phyloP scores from a whole-genome alignment of 2,797 vertebrate genomes.

The Sardinella longiceps region DNA sequence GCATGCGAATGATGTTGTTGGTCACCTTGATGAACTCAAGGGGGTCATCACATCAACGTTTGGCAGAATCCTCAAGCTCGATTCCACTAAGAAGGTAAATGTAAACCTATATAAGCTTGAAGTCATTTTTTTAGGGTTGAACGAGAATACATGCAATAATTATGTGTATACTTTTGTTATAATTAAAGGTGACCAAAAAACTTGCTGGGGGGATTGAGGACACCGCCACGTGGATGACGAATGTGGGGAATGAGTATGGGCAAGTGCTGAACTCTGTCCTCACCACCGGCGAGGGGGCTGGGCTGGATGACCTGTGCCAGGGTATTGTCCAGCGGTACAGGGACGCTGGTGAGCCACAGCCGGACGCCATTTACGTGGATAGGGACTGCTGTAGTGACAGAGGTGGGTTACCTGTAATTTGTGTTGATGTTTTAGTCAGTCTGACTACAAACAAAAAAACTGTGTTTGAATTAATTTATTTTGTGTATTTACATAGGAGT shows the following conservation, averaged over 20 bases:
- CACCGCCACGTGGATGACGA: background rate
- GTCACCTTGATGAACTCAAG: background rate
- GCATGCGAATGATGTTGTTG: background rate
- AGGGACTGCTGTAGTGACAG: slow-evolving; percentile 39
- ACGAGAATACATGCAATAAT: background rate
- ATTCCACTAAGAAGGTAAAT: slow-evolving; percentile 7
- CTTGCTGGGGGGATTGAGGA: background rate
- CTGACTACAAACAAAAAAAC: too few relatives aligned
- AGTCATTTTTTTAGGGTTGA: background rate
- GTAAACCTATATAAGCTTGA: background rate
- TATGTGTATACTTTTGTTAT: background rate
- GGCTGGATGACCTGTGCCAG: slow-evolving; percentile 40
- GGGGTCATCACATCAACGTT: background rate
- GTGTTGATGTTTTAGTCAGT: background rate
- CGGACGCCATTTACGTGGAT: slow-evolving; percentile 44
- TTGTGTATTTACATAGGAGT: background rate
- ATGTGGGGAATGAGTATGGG: background rate
- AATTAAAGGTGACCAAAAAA: background rate
- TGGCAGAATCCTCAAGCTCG: background rate
- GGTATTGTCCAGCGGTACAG: slow-evolving; percentile 35
- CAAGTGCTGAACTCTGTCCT: too few relatives aligned
- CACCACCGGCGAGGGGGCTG: slow-evolving; percentile 12
- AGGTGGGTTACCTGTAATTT: background rate
- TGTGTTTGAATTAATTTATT: too few relatives aligned
- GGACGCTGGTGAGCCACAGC: slow-evolving; percentile 42